Evolutionary conservation across 1,140 invertebrate genomes (phyloP), one percentile per base, ranked within the genome.

Genomic region (Microplitis demolitor): DNA sequence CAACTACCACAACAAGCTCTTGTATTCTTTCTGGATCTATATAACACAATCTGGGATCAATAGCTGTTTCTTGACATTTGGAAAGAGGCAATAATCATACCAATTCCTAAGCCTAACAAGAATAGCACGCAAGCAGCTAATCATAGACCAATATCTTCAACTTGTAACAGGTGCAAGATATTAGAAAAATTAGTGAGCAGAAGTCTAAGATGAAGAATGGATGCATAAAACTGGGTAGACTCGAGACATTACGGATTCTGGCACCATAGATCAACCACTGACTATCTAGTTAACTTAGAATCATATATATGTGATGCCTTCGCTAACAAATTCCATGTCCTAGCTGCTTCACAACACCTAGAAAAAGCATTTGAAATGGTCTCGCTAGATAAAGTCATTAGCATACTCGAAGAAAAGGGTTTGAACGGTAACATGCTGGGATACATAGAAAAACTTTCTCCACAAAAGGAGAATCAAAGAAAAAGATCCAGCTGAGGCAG

Each of bases 51-150:
- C 1, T 70, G 81, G 14, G 35, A 35, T 5, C 56, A 74, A 0
- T 37, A 74, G 24, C 24, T 70, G 16, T 84, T 83, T 62, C 79
- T 81, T 3, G 56, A 58, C 3, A 14, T 6, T 4, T 86, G 82
- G 80, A 85, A 84, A 74, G 68, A 76, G 11, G 83, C 82, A 0
- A 80, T 73, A 9, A 74, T 84, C 5, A 78, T 85, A 16, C 72
- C 80, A 0, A 81, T 87, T 50, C 74, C 68, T 3, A 87, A 85
- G 76, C 78, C 78, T 2, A 76, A 74, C 4, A 87, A 88, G 76
- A 58, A 78, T 45, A 14, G 37, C 14, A 39, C 35, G 1, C 24
- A 62, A n/a, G 14, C 56, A 4, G 16, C 13, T 3, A 70, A 62
- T 56, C 61, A 70, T 14, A 1, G 68, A 24, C 56, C 68, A 8